These are phyloP conservation scores for Spisula subtruncata DNA, from an alignment of 2,888 invertebrate genomes.

Conservation along the genomic window DNA sequence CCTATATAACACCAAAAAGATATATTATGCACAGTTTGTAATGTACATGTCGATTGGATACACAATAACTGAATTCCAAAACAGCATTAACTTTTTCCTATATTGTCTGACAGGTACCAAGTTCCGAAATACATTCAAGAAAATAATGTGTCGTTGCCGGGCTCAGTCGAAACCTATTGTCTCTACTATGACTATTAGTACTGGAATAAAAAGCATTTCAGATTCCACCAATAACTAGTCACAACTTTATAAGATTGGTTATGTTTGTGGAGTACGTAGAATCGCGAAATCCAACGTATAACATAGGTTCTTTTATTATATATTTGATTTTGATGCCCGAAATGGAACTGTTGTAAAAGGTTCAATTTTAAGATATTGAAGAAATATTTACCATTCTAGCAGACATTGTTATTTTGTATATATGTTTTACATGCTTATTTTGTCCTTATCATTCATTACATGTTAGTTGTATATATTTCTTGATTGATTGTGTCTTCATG, in stretches of 20 bases:
- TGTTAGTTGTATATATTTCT: no score
- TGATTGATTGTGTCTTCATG: no score
- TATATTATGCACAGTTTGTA: neutral
- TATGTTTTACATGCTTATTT: no score
- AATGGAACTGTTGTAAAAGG: no score
- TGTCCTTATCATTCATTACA: no score
- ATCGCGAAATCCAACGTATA: no score
- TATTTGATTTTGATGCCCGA: no score
- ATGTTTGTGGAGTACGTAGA: neutral
- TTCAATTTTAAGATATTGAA: no score
- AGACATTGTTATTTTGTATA: no score
- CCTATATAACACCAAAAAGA: neutral
- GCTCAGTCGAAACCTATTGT: neutral
- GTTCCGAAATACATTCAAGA: neutral
- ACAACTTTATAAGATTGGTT: neutral
- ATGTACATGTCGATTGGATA: neutral
- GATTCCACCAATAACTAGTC: neutral
- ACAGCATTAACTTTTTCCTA: constrained; percentile 11
- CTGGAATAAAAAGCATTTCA: neutral
- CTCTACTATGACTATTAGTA: neutral
- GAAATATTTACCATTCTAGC: no score
- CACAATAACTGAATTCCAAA: neutral
- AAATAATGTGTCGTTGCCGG: neutral
- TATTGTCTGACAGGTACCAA: constrained; percentile 12
- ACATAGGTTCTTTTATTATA: no score